These are phyloP conservation scores for Carassius auratus DNA, from an alignment of 2,113 vertebrate genomes.

Conservation along the genomic window DNA sequence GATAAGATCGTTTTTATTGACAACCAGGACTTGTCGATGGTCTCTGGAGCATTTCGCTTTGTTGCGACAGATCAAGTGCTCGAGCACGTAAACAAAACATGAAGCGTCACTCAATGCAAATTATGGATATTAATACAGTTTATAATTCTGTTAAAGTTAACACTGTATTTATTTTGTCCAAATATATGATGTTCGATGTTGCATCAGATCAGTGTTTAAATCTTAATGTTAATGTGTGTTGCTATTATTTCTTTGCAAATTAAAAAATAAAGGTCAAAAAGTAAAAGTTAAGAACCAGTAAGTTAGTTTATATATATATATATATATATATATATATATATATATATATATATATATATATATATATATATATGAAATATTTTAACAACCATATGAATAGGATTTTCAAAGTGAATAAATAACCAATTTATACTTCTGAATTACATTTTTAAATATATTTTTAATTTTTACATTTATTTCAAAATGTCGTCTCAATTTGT, in stretches of 20 bases:
- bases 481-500: background rate
- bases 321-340: no score
- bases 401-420: background rate
- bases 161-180: background rate
- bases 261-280: background rate
- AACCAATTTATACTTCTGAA: background rate
- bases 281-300: no score
- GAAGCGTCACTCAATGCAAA: constrained; percentile 1
- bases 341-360: no score
- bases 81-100: constrained; percentile 29
- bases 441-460: background rate
- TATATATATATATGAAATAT: background rate
- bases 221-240: background rate
- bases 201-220: background rate
- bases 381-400: background rate
- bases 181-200: background rate
- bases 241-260: background rate
- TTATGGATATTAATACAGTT: background rate
- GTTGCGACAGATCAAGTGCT: constrained; percentile 7
- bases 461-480: background rate
- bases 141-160: background rate
- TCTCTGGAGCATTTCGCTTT: constrained; percentile 14
- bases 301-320: no score
- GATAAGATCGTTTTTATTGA: background rate
- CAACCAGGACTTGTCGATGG: background rate